phyloP scores from a whole-genome alignment of 2,797 vertebrate genomes.

The Morelia viridis region DNA sequence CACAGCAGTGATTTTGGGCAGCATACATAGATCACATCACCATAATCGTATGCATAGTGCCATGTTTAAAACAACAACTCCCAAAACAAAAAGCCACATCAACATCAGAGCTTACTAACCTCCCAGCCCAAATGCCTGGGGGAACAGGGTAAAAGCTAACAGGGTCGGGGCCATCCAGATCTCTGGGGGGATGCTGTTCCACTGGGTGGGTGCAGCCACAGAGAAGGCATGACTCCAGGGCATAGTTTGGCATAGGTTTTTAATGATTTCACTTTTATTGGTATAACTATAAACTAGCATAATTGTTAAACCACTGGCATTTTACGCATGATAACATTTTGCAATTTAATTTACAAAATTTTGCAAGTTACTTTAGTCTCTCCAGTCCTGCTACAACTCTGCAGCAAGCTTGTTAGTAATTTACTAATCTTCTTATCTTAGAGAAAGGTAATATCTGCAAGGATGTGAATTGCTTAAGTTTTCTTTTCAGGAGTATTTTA shows the following conservation, averaged over 20 bases:
- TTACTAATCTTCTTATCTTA: background rate
- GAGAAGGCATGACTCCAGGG: background rate
- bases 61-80: background rate
- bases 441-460: background rate
- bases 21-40: background rate
- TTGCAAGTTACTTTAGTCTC: too few relatives aligned
- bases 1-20: background rate
- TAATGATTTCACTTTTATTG: background rate
- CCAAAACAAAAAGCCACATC: background rate
- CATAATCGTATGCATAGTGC: background rate
- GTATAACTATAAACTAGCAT: background rate
- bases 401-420: background rate
- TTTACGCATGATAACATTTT: background rate
- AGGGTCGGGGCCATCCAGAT: background rate
- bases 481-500: background rate
- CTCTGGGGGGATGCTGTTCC: background rate
- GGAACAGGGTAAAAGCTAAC: background rate
- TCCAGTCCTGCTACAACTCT: background rate
- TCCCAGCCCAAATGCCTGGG: background rate
- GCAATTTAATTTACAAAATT: background rate
- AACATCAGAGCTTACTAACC: background rate
- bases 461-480: background rate
- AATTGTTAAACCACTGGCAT: background rate
- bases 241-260: background rate
- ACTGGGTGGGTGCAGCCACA: background rate